Conservation (phyloP, 2,113 vertebrate genomes). For the Hymenochirus boettgeri region DNA sequence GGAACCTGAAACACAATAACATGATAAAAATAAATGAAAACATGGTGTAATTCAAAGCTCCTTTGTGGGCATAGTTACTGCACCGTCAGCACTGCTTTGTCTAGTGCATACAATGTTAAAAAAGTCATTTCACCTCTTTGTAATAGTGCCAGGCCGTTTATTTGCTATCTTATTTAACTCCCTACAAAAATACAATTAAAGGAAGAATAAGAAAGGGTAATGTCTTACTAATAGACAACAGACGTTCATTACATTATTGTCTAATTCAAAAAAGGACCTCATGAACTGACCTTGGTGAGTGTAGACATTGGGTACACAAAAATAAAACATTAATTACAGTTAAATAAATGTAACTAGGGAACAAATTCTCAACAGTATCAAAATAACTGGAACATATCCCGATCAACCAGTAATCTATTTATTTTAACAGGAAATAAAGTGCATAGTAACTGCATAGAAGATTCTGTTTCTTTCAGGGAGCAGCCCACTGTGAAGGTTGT, state of each 20-base stretch:
- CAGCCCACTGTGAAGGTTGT: no score
- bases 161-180: not conserved
- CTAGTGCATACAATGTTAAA: conserved; percentile 3
- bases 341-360: no score
- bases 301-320: no score
- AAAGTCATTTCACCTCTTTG: not conserved
- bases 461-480: no score
- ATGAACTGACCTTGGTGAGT: no score
- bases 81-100: conserved; percentile 1
- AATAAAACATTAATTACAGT: no score
- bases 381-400: no score
- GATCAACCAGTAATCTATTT: no score
- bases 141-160: not conserved
- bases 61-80: not conserved
- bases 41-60: not conserved
- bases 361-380: no score
- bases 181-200: not conserved
- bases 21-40: not conserved
- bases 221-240: not conserved
- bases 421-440: no score
- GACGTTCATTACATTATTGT: not conserved
- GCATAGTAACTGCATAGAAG: no score
- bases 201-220: not conserved
- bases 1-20: not conserved
- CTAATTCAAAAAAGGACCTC: no score